Percentiles rank a stretch among this genome's conserved stretches.
These are phyloP conservation scores for Hypanus sabinus DNA, from an alignment of 2,113 vertebrate species.

Conservation along the genomic window DNA sequence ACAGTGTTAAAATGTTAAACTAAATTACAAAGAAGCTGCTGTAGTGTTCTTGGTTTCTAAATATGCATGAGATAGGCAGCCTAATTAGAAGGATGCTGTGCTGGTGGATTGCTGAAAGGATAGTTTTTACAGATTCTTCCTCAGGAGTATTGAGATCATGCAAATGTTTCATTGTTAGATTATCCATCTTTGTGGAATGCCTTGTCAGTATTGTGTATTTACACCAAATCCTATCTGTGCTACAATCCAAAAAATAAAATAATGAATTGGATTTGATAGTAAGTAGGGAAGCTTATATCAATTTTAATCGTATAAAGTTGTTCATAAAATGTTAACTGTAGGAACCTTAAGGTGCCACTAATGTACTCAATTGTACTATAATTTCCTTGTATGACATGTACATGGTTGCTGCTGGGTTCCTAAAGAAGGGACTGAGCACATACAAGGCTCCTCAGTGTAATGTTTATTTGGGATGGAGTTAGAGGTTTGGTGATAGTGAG, in stretches of 20 bases:
- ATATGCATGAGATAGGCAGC: slow-evolving; percentile 10
- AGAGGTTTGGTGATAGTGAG: no score
- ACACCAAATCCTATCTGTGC: background rate
- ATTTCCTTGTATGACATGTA: background rate
- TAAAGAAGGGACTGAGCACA: background rate
- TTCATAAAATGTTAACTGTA: background rate
- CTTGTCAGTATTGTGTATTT: background rate
- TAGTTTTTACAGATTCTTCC: slow-evolving; percentile 5
- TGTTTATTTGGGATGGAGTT: background rate
- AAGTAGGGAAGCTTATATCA: background rate
- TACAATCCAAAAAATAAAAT: background rate
- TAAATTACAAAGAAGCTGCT: background rate
- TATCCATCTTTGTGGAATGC: background rate
- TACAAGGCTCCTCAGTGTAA: background rate
- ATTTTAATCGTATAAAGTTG: background rate
- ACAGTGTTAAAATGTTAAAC: background rate
- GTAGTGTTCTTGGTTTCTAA: background rate
- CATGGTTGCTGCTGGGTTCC: background rate
- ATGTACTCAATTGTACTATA: background rate
- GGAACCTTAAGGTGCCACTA: background rate
- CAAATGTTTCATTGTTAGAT: slow-evolving; percentile 20
- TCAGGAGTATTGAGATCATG: background rate
- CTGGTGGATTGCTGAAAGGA: background rate
- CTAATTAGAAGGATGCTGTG: slow-evolving; percentile 18
- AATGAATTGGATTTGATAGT: background rate